Base-by-base conservation (phyloP, 2,113 vertebrate species). In the Oryzias celebensis region DNA sequence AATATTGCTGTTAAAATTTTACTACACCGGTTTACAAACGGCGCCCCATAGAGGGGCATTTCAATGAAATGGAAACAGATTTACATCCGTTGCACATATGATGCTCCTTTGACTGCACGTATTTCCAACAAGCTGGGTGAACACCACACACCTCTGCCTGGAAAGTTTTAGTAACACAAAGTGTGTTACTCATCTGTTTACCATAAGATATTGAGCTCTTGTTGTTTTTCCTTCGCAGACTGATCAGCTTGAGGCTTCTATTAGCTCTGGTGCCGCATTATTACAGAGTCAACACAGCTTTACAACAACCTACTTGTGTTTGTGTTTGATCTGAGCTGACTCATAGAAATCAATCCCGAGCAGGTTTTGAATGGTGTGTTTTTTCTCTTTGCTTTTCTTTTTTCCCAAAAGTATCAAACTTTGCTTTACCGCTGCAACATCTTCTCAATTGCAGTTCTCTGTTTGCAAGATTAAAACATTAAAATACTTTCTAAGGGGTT, bases 261-360 rank as follows among this genome's bases (percentile, higher is more conserved):
- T 62, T 66, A 51, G 52, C 48, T 74, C 50, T 46, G 31, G 57
- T 61, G 48, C 53, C 7, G 47, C 51, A 75, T 58, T 65, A 70
- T 63, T 55, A 65, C 57, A 74, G 55, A 70, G 65, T 72, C 57
- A 64, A 75, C 61, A 72, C n/a, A 49, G 26, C 53, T 76, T 65
- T 77, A 71, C 46, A 56, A 68, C 65, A 55, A 52, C 44, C 41
- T 55, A 58, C 58, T 67, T 54, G 16, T 80, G 74, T 31, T 68
- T 67, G 22, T 68, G 52, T 83, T 76, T 82, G 46, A 73, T 62
- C 56, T 49, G 3, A 3, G 14, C 17, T 59, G 52, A 64, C 42
- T 54, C 56, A 57, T 47, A 70, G 65, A 65, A 71, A 62, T 44
- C 42, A 52, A n/a, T 17, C 49, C 47, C n/a, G 49, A 54, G 63